Conservation (phyloP, 2,888 invertebrate genomes). For the Ophion ellenae region DNA sequence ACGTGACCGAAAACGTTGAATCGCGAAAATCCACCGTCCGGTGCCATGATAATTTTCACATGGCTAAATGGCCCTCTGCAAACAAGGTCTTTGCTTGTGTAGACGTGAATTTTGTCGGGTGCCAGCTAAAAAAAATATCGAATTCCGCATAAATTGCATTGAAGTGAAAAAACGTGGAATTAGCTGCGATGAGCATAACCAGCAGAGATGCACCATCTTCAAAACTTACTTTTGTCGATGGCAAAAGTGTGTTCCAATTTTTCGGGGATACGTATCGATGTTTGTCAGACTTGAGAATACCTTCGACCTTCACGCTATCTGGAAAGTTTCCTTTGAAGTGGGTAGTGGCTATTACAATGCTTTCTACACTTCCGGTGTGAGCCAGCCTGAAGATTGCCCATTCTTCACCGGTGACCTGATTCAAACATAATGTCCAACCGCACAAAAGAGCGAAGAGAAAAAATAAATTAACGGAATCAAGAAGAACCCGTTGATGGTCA, state of each 20-base stretch:
- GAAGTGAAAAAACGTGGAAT: background rate
- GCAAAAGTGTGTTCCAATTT: constrained; percentile 85
- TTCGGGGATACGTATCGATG: constrained; percentile 66
- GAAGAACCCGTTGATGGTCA: background rate
- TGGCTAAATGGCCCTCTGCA: constrained; percentile 83
- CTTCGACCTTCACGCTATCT: constrained; percentile 86
- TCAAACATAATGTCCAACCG: background rate
- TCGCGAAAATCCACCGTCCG: constrained; percentile 88
- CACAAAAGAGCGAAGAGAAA: background rate
- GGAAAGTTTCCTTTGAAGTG: constrained; percentile 89
- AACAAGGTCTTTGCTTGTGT: constrained; percentile 72
- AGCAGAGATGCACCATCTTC: background rate
- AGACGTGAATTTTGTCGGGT: constrained; percentile 85
- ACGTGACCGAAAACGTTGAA: constrained; percentile 83
- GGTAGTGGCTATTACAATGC: constrained; percentile 86
- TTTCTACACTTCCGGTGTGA: constrained; percentile 84
- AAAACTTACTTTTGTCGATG: constrained; percentile 85
- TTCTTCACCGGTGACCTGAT: constrained; percentile 84
- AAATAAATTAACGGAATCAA: background rate
- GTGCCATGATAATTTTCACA: constrained; percentile 86
- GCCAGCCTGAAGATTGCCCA: constrained; percentile 88
- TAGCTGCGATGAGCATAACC: constrained; percentile 9
- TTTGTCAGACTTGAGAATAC: constrained; percentile 82
- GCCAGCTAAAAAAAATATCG: constrained; percentile 83
- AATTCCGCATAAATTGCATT: background rate